Percentiles rank a stretch among this genome's conserved stretches.
Conservation (phyloP, 2,797 vertebrate genomes). For the Karalla daura region DNA sequence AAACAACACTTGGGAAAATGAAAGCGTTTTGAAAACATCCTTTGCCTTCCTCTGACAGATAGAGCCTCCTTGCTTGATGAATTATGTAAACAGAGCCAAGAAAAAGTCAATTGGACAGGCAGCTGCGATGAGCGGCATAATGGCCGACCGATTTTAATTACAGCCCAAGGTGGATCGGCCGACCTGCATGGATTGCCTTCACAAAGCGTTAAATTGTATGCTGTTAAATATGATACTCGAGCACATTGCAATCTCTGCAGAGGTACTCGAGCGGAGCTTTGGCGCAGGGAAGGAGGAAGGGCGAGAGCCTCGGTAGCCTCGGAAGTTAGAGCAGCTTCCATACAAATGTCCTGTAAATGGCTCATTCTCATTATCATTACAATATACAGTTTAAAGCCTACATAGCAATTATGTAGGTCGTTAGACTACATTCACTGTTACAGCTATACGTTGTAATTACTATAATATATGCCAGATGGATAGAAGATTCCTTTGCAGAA, state of each 20-base stretch:
- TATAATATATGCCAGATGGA: conserved; percentile 7
- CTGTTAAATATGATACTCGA: conserved; percentile 54
- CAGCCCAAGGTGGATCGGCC: conserved; percentile 32
- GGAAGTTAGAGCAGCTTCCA: conserved; percentile 6
- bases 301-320: neutral
- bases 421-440: conserved; percentile 25
- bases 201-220: conserved; percentile 53
- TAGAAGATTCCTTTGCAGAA: conserved; percentile 8
- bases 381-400: conserved; percentile 17
- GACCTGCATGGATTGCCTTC: conserved; percentile 44
- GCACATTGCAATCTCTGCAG: conserved; percentile 27
- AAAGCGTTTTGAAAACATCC: conserved; percentile 7
- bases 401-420: conserved; percentile 32
- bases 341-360: conserved; percentile 17
- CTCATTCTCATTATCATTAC: conserved; percentile 37
- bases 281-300: neutral
- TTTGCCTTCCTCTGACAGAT: neutral
- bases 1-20: neutral
- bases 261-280: conserved; percentile 10
- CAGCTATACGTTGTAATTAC: conserved; percentile 31
- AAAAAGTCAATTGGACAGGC: conserved; percentile 38
- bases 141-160: conserved; percentile 52
- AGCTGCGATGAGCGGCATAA: conserved; percentile 21
- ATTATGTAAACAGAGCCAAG: conserved; percentile 39
- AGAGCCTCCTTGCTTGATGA: conserved; percentile 10